Evolutionary conservation across 1,140 invertebrate species (phyloP).

Genomic region (Lutraria rhynchaena): DNA sequence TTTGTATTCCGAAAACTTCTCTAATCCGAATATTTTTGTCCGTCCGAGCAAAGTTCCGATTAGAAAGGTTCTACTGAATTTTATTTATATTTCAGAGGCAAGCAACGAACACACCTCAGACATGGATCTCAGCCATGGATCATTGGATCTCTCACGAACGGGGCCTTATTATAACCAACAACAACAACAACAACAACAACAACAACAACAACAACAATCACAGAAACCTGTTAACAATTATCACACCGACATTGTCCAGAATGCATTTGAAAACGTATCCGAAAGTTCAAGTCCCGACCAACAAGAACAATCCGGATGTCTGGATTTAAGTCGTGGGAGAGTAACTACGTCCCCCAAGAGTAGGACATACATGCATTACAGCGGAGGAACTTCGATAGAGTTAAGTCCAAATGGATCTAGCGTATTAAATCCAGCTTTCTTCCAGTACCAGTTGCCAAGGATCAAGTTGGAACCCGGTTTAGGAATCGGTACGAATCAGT

Average conservation of each 20-base stretch:
- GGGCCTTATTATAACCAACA: conserved; percentile 6
- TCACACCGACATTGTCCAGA: neutral
- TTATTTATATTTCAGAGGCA: conserved; percentile 37
- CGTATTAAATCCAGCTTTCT: neutral
- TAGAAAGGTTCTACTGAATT: no score
- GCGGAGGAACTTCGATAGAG: conserved; percentile 28
- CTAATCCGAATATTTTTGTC: no score
- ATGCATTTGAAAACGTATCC: neutral
- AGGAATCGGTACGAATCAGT: conserved; percentile 40
- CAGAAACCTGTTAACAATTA: neutral
- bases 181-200: neutral
- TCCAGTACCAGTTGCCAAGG: conserved; percentile 30
- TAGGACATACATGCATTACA: conserved; percentile 30
- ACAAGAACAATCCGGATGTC: neutral
- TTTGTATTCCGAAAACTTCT: no score
- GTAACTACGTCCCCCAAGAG: neutral
- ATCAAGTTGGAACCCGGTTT: conserved; percentile 47
- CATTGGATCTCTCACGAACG: conserved; percentile 23
- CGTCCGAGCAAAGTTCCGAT: no score
- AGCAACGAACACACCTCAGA: conserved; percentile 29
- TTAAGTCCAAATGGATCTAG: neutral
- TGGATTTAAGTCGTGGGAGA: conserved; percentile 13
- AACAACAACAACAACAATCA: neutral
- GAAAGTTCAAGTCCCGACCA: neutral
- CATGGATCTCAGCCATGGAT: conserved; percentile 51